Conservation (phyloP, 2,888 invertebrate species). For the Sycophila texana region DNA sequence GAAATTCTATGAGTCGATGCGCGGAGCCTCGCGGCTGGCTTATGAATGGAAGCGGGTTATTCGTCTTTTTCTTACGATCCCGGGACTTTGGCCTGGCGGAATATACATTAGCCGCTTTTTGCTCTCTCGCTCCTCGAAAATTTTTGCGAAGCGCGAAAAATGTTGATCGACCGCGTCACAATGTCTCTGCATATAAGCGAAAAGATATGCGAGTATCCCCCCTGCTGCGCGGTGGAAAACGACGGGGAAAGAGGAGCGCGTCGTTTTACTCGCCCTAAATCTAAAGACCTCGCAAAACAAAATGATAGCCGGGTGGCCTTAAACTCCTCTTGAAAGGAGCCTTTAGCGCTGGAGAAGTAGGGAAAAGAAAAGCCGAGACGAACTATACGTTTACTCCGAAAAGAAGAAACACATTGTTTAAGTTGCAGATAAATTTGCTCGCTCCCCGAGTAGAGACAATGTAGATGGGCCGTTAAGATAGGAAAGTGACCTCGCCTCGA, state of each 20-base stretch:
- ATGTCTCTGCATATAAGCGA: no score
- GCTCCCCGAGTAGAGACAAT: conserved; percentile 66
- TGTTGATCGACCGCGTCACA: no score
- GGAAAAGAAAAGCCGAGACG: not conserved
- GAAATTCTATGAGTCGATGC: conserved; percentile 57
- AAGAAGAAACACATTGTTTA: conserved; percentile 64
- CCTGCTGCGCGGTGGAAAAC: not conserved
- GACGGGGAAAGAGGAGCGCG: conserved; percentile 2
- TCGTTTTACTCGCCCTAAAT: conserved; percentile 19
- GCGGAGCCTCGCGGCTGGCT: conserved; percentile 40
- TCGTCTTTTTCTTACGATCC: conserved; percentile 54
- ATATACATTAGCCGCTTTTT: conserved; percentile 20
- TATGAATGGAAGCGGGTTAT: conserved; percentile 63
- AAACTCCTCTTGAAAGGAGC: conserved; percentile 17
- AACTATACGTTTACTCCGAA: conserved; percentile 39
- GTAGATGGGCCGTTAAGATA: conserved; percentile 74
- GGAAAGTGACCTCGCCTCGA: conserved; percentile 58
- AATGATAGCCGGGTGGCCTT: conserved; percentile 37
- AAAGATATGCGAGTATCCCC: not conserved
- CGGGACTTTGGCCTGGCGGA: no score
- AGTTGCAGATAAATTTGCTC: conserved; percentile 61
- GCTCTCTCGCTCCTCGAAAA: not conserved
- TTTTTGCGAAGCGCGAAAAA: not conserved
- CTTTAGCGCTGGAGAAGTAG: not conserved
- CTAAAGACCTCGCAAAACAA: conserved; percentile 30